Base-by-base conservation (phyloP, 2,113 vertebrate genomes). In the Passer montanus region DNA sequence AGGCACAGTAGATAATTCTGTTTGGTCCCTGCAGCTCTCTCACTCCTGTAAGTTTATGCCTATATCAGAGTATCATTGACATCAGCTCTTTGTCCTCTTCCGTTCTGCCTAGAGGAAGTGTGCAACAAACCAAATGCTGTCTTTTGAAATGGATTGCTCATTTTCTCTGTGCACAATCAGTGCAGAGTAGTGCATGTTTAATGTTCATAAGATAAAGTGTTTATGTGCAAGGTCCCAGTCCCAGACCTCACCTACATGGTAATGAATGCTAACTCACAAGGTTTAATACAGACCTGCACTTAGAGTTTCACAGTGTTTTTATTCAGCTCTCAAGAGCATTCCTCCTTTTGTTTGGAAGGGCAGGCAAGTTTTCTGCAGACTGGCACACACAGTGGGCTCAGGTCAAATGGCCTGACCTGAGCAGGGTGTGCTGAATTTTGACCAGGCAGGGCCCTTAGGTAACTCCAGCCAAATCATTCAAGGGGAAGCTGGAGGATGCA, bases 91-190 rank as follows among this genome's bases (percentile, higher is more conserved):
- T 75, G 47, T 87, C 33, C 28, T 81, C 17, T 75, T 5, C 13
- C 8, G 2, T 31, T 58, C 24, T 79, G 35, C 39, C 43, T 33
- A 39, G 55, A 28, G 47, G 10, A 82, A 50, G 6, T 24, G 43
- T 70, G 52, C 14, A 21, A 30, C 14, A 26, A 67, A 33, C 23
- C 1, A 1, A 0, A 0, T 56, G 14, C 33, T 12, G 10, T 33
- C 28, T 82, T 92, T 58, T 59, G 60, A 55, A 87, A 39, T 1
- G 1, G 24, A 21, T 52, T 64, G 9, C 9, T 87, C 44, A 6
- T 59, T 67, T 87, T 66, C 47, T 75, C 12, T 68, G 78, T 37
- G 28, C 46, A 43, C 41, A 31, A n/a, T 53, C 33, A 13, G 16
- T 53, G 60, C 26, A 47, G 23, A 7, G 31, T 46, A 55, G 8